phyloP scores from a whole-genome alignment of 2,888 invertebrate species.

The Dendrolimus pini region DNA sequence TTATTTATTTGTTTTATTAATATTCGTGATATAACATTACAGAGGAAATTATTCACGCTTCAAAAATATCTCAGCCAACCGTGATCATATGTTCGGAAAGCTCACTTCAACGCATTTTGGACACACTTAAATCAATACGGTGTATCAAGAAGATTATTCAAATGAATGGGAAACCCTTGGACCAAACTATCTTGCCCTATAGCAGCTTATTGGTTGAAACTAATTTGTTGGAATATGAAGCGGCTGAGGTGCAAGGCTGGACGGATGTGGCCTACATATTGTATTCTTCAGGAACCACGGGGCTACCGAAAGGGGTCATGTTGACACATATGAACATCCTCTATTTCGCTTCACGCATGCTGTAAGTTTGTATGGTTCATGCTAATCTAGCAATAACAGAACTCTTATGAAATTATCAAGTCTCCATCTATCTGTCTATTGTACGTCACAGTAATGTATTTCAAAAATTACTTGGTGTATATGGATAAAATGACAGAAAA shows the following conservation, averaged over 20 bases:
- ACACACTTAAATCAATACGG: conserved; percentile 25
- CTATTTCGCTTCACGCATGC: conserved; percentile 44
- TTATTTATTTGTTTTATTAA: background rate
- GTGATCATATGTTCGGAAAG: conserved; percentile 77
- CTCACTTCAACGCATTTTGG: conserved; percentile 29
- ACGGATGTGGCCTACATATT: conserved; percentile 52
- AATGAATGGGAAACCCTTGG: conserved; percentile 70
- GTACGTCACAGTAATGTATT: no score
- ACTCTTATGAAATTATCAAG: no score
- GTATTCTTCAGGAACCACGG: conserved; percentile 84
- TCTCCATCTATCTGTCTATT: no score
- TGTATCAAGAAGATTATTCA: conserved; percentile 75
- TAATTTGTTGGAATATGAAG: conserved; percentile 23
- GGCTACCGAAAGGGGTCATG: conserved; percentile 86
- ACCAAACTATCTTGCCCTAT: conserved; percentile 20
- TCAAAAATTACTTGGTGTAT: no score
- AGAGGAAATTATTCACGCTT: conserved; percentile 69
- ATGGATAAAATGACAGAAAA: no score
- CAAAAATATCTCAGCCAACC: conserved; percentile 80
- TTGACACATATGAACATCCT: conserved; percentile 74
- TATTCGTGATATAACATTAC: conserved; percentile 13
- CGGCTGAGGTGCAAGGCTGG: conserved; percentile 29
- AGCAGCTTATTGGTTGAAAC: conserved; percentile 16
- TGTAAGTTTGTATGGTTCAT: no score
- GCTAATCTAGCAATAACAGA: no score